Base-by-base conservation (phyloP, 2,888 invertebrate genomes). In the Zonitis immaculata region DNA sequence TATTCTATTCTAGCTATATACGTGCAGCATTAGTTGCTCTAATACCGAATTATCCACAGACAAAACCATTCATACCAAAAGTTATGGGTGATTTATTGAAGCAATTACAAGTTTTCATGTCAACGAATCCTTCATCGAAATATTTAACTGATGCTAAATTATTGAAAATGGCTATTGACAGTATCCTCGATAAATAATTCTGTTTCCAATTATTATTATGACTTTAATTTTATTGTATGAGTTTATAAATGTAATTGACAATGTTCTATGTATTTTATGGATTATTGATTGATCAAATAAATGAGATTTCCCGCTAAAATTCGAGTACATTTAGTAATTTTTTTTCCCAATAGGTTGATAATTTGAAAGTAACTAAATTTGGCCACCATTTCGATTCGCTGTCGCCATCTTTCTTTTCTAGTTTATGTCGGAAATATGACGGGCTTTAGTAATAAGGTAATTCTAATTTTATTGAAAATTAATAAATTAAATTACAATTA, bases 1-100 rank as follows among this genome's bases (percentile, higher is more conserved):
- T n/a, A n/a, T 63, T 49, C 58, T 59, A 30, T 74, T 77, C 7
- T 76, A 94, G 94, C 68, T 95, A 90, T 79, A 79, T 95, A 52
- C 88, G 91, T 67, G 93, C 93, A 71, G 92, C 94, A 0, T 81
- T 95, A 52, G 81, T 92, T 76, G 89, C 87, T 71, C 78, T 95
- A 53, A 90, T 93, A 75, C 81, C 84, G 3, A 78, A 77, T 9
- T 87, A 90, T 77, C 84, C 88, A 0, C 84, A 91, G 44, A 91
- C 91, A 0, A 82, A 86, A 58, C 92, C 92, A 68, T 93, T 94
- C 76, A 83, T 92, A 67, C 88, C 89, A 0, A 82, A 80, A 25
- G 89, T 95, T 25, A 77, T 95, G 51, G 80, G 83, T 56, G 87
- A 88, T 64, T 79, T 95, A 9, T 83, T 86, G 70, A 84, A 84